phyloP scores from a whole-genome alignment of 30 jellyfish, hydroid and myxozoan species.

The Pelagia noctiluca region DNA sequence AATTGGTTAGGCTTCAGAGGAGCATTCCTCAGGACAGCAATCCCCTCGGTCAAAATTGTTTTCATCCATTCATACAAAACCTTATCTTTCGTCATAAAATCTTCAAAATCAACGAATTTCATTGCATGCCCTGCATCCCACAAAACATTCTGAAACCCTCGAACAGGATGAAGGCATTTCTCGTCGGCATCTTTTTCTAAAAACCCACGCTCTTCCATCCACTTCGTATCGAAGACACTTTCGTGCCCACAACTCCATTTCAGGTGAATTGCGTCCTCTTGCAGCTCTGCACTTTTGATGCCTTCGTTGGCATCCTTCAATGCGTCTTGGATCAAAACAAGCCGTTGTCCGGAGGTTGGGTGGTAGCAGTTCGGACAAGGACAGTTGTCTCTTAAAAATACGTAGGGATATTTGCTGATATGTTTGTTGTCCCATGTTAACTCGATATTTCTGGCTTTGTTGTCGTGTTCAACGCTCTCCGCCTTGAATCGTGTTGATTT shows the following conservation, averaged over 20 bases:
- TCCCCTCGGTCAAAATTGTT: no score
- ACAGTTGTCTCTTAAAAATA: slow-evolving; percentile 83
- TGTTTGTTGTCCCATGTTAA: slow-evolving; percentile 44
- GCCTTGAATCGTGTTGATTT: not conserved
- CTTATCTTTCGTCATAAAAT: no score
- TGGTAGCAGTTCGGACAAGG: slow-evolving; percentile 78
- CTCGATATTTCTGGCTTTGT: slow-evolving; percentile 6
- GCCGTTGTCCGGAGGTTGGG: slow-evolving; percentile 64
- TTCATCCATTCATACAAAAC: no score
- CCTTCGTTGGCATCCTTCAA: slow-evolving; percentile 43
- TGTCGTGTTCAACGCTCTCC: slow-evolving; percentile 5
- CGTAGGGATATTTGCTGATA: slow-evolving; percentile 48
- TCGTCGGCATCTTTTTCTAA: not conserved
- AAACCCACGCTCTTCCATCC: slow-evolving; percentile 37
- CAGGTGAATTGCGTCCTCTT: slow-evolving; percentile 15
- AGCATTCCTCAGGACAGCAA: no score
- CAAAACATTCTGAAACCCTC: slow-evolving; percentile 1
- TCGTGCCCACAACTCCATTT: slow-evolving; percentile 54
- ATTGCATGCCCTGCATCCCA: slow-evolving; percentile 49
- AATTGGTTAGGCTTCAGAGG: no score
- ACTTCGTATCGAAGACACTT: slow-evolving; percentile 23
- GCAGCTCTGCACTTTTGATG: not conserved
- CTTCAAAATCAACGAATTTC: no score
- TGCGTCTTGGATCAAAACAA: slow-evolving; percentile 45
- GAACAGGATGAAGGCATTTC: not conserved